phyloP scores from a whole-genome alignment of 2,797 vertebrate species.

The Xerus rutilus region DNA sequence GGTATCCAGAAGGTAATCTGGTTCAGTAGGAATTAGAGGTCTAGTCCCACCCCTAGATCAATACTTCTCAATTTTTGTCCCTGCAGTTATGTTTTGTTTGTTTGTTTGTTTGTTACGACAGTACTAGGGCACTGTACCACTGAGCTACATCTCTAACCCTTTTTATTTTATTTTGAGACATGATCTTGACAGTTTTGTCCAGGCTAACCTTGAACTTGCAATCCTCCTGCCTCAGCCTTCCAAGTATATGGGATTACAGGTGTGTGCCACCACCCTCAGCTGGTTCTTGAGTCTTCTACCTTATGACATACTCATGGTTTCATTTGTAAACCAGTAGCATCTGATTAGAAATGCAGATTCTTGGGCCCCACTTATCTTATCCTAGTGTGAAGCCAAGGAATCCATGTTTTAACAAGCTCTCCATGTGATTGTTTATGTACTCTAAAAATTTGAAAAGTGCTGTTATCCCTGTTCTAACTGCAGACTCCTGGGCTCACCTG shows the following conservation, averaged over 20 bases:
- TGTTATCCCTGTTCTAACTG: neutral
- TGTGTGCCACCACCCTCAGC: no score
- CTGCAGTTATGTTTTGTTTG: neutral
- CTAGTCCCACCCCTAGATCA: neutral
- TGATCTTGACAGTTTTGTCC: neutral
- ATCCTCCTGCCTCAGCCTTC: neutral
- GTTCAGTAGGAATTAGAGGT: neutral
- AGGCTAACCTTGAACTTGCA: neutral
- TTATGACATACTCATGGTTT: neutral
- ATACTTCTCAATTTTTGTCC: neutral
- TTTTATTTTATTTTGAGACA: neutral
- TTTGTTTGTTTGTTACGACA: neutral
- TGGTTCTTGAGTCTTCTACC: neutral
- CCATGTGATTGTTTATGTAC: neutral
- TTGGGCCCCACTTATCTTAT: neutral
- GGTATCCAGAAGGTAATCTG: constrained; percentile 88
- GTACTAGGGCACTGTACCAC: neutral
- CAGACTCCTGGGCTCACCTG: neutral
- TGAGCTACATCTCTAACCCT: neutral
- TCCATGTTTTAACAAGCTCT: neutral
- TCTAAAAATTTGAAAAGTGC: neutral
- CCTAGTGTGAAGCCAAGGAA: neutral
- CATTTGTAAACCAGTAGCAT: neutral
- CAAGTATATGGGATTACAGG: no score
- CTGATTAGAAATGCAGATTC: constrained; percentile 20